Percentiles rank a stretch among this genome's conserved stretches.
Evolutionary conservation across 2,113 vertebrate species (phyloP).

Genomic region (Myiopsitta monachus): DNA sequence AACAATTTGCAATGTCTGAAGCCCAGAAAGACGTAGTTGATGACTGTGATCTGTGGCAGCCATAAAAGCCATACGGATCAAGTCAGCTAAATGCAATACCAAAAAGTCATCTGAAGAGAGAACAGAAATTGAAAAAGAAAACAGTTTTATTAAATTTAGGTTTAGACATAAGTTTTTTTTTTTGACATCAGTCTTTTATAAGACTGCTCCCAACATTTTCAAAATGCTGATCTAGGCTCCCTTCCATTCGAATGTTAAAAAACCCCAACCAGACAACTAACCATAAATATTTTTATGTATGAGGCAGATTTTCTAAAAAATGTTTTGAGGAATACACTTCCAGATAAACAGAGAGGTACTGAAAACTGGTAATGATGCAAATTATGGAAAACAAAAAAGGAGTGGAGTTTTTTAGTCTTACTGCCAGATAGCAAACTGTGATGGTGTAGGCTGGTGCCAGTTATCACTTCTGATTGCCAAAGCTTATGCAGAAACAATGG

Average conservation of each 20-base stretch:
- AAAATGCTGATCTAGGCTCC: neutral
- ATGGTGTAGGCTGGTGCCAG: neutral
- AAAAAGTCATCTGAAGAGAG: slow-evolving; percentile 83
- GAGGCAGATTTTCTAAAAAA: neutral
- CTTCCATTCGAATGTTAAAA: neutral
- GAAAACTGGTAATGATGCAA: neutral
- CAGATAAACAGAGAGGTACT: neutral
- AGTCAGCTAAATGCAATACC: slow-evolving; percentile 88
- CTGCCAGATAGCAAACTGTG: neutral
- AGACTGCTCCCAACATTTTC: neutral
- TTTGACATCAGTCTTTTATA: neutral
- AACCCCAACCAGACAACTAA: neutral
- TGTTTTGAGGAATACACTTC: neutral
- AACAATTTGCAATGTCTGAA: slow-evolving; percentile 84
- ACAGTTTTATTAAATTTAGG: neutral
- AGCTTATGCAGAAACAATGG: neutral
- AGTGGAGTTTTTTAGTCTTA: neutral
- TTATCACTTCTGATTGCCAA: neutral
- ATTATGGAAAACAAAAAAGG: neutral
- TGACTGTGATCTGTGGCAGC: slow-evolving; percentile 93
- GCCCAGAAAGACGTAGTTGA: slow-evolving; percentile 86
- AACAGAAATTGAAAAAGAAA: neutral
- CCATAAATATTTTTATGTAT: neutral
- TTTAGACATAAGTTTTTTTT: neutral
- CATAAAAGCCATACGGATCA: slow-evolving; percentile 97